Percentiles rank a stretch among this genome's conserved stretches.
phyloP scores from a whole-genome alignment of 2,113 vertebrate species.

The Ivindomyrus marchei region DNA sequence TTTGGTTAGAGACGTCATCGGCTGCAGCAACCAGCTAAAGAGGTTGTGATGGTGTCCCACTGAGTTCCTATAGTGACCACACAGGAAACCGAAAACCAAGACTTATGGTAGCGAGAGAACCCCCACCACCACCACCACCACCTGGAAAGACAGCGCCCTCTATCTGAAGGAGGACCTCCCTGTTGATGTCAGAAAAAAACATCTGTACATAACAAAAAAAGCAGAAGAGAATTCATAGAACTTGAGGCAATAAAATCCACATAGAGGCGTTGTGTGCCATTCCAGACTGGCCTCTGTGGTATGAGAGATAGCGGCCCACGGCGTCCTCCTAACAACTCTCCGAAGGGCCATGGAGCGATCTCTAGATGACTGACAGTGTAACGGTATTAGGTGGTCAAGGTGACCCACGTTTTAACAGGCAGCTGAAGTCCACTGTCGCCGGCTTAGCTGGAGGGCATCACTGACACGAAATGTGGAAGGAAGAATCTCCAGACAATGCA shows the following conservation, averaged over 20 bases:
- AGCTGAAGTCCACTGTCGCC: neutral
- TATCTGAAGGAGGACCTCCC: neutral
- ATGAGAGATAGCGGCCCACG: neutral
- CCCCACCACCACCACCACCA: neutral
- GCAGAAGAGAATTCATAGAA: neutral
- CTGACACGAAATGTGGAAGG: neutral
- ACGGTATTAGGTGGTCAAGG: neutral
- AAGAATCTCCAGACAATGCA: neutral
- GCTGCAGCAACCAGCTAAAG: neutral
- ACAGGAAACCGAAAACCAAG: neutral
- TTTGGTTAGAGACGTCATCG: neutral
- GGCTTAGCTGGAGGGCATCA: neutral
- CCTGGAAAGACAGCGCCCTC: neutral
- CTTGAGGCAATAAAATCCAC: neutral
- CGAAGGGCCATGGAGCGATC: neutral
- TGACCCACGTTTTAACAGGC: neutral
- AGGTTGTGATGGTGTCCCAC: neutral
- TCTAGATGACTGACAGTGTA: neutral
- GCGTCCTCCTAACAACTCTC: neutral
- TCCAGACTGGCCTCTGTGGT: neutral
- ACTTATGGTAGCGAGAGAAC: neutral
- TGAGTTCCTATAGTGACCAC: neutral
- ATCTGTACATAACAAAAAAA: neutral
- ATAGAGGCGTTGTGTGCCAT: neutral
- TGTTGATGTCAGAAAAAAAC: neutral